A percentile compares a stretch with the other conserved stretches of the same genome.
Evolutionary conservation across 2,888 invertebrate species (phyloP).

Genomic region (Hermaeophaga mercurialis): DNA sequence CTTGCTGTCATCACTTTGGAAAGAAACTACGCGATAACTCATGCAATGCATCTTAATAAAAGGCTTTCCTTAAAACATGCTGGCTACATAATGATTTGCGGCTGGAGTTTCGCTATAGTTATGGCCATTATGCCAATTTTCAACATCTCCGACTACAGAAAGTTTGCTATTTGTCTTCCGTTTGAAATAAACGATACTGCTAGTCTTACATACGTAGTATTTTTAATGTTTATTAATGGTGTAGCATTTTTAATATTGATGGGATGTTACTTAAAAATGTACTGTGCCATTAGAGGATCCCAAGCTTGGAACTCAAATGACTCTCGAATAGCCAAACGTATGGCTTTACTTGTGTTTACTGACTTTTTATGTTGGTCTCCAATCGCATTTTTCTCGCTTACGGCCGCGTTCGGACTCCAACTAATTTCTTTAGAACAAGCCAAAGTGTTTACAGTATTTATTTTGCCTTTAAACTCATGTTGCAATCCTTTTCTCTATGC

Average conservation of each 20-base stretch:
- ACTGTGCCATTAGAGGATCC: conserved; percentile 95
- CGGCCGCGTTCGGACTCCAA: conserved; percentile 90
- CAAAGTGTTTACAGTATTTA: conserved; percentile 94
- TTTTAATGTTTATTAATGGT: conserved; percentile 90
- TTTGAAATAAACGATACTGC: conserved; percentile 82
- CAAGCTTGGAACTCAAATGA: conserved; percentile 98
- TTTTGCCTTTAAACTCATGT: conserved; percentile 94
- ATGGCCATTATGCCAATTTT: conserved; percentile 89
- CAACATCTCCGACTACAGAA: conserved; percentile 93
- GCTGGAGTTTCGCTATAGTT: conserved; percentile 88
- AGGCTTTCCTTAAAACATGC: conserved; percentile 89
- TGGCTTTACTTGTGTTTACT: conserved; percentile 96
- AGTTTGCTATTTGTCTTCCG: conserved; percentile 95
- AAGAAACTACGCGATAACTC: conserved; percentile 95
- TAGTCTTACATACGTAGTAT: conserved; percentile 87
- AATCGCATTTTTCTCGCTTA: conserved; percentile 92
- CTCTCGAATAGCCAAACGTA: conserved; percentile 92
- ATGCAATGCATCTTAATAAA: conserved; percentile 97
- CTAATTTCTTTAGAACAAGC: conserved; percentile 93
- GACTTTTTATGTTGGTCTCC: conserved; percentile 99
- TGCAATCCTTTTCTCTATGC: conserved; percentile 98
- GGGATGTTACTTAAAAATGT: conserved; percentile 97
- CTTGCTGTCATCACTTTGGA: conserved; percentile 95
- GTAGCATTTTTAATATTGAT: conserved; percentile 92
- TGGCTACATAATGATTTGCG: conserved; percentile 86